Evolutionary conservation across 30 jellyfish, hydroid and myxozoan species (phyloP).

Genomic region (Rhopilema esculentum): DNA sequence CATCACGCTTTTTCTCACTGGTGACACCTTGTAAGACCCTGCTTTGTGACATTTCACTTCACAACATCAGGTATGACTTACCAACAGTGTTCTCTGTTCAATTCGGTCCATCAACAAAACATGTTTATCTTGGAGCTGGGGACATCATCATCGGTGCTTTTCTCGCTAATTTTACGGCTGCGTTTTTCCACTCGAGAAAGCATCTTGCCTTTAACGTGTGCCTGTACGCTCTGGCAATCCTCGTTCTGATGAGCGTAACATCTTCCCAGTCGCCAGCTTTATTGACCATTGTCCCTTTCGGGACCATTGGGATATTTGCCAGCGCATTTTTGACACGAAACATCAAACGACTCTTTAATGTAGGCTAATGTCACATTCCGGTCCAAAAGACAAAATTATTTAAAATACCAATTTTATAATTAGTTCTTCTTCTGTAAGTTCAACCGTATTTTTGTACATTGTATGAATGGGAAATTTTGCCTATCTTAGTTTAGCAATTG

Average conservation of each 20-base stretch:
- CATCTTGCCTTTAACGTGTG: constrained; percentile 4
- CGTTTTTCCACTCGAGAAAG: constrained; percentile 16
- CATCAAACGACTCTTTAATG: neutral
- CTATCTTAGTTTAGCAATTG: no score
- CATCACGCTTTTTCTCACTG: neutral
- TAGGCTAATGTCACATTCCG: neutral
- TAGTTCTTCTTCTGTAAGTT: no score
- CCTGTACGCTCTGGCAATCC: constrained; percentile 47
- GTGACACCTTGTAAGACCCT: constrained; percentile 11
- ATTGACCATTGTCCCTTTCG: constrained; percentile 66
- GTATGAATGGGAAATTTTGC: no score
- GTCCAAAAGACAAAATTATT: neutral
- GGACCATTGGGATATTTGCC: constrained; percentile 45
- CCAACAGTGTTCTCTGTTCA: constrained; percentile 73
- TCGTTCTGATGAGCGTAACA: constrained; percentile 33
- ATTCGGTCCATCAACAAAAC: constrained; percentile 19
- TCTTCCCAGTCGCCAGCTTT: constrained; percentile 73
- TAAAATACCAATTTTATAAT: no score
- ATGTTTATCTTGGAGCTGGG: constrained; percentile 76
- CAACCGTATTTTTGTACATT: no score
- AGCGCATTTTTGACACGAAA: neutral
- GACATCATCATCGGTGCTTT: constrained; percentile 70
- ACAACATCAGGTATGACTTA: constrained; percentile 28
- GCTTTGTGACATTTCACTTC: constrained; percentile 31
- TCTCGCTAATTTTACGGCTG: constrained; percentile 56